Conservation (phyloP, 2,797 vertebrate species). For the Streptopelia turtur region DNA sequence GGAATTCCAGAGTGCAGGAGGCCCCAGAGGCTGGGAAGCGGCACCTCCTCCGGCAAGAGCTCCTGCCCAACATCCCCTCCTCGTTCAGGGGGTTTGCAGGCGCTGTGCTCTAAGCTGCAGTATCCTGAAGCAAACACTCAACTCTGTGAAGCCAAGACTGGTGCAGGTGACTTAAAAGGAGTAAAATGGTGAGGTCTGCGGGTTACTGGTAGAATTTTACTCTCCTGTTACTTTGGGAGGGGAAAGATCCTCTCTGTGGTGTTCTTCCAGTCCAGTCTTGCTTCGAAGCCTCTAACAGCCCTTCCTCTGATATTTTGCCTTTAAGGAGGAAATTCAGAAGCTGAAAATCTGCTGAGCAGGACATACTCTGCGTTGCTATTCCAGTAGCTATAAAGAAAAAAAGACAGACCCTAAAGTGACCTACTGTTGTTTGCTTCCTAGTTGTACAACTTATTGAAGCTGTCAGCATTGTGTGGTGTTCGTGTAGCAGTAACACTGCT, state of each 20-base stretch:
- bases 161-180: not conserved
- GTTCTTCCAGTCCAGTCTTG: not conserved
- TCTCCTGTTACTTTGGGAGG: not conserved
- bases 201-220: not conserved
- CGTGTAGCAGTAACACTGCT: not conserved
- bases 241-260: not conserved
- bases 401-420: not conserved
- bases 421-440: not conserved
- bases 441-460: not conserved
- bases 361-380: not conserved
- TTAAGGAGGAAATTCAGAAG: not conserved
- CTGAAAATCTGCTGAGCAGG: slow-evolving; percentile 13
- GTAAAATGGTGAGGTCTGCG: not conserved
- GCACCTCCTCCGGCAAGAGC: too few species aligned
- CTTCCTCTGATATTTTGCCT: not conserved
- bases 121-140: not conserved
- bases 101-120: not conserved
- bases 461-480: not conserved
- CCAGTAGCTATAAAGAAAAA: not conserved
- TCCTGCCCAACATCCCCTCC: rapidly evolving
- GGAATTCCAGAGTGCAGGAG: not conserved
- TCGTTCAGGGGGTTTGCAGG: rapidly evolving
- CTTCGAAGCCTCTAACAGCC: not conserved
- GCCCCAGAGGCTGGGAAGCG: not conserved
- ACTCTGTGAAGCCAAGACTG: not conserved